Percentiles rank a stretch among this genome's conserved stretches.
These are phyloP conservation scores for Brachionus rubens DNA, from an alignment of 1,140 invertebrate species.

Conservation along the genomic window DNA sequence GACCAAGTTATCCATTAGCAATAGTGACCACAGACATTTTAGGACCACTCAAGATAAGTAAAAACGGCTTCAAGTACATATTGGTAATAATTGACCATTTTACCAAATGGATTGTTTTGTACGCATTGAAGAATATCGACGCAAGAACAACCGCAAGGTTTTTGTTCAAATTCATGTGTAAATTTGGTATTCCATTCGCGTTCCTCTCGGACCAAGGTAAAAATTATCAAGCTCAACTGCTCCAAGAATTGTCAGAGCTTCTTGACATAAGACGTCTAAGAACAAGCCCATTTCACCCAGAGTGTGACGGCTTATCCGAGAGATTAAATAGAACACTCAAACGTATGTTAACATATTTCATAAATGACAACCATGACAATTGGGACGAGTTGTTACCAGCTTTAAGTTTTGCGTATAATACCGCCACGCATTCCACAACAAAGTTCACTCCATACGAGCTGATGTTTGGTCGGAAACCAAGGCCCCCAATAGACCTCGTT, in stretches of 20 bases:
- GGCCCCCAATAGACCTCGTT: not conserved
- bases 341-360: too few species aligned
- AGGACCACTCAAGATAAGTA: too few species aligned
- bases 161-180: constrained; percentile 52
- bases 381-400: not conserved
- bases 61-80: constrained; percentile 52
- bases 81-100: constrained; percentile 56
- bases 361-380: not conserved
- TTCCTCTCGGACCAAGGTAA: constrained; percentile 56
- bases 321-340: not conserved
- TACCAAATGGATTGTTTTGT: constrained; percentile 58
- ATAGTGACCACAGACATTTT: too few species aligned
- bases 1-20: too few species aligned
- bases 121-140: constrained; percentile 55
- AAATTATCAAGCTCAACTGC: constrained; percentile 47
- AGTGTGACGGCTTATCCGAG: constrained; percentile 48
- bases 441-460: not conserved
- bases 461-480: not conserved
- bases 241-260: constrained; percentile 48
- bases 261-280: constrained; percentile 45
- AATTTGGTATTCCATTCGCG: constrained; percentile 54
- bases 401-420: not conserved
- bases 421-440: not conserved
- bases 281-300: constrained; percentile 49
- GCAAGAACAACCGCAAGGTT: constrained; percentile 53